These are phyloP conservation scores for Gadus macrocephalus DNA, from an alignment of 2,113 vertebrate genomes.

Conservation along the genomic window DNA sequence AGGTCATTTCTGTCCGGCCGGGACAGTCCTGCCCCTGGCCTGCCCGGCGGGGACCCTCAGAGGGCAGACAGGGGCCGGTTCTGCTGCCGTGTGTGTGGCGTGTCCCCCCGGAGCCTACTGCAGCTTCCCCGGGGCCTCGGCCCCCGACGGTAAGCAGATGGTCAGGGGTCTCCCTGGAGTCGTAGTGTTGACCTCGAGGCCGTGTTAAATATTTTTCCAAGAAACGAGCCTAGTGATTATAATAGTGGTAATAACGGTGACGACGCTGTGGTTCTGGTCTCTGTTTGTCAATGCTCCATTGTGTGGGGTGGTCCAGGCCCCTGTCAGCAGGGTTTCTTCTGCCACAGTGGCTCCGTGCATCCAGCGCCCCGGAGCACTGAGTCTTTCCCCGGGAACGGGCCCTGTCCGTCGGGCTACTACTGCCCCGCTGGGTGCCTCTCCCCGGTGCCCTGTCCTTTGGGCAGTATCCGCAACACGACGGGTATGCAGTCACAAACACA, in stretches of 20 bases:
- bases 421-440: constrained; percentile 76
- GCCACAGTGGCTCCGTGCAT: constrained; percentile 75
- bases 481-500: constrained; percentile 61
- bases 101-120: constrained; percentile 84
- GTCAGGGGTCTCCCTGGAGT: constrained; percentile 18
- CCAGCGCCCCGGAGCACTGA: constrained; percentile 65
- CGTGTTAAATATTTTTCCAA: neutral
- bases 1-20: constrained; percentile 82
- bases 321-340: constrained; percentile 83
- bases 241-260: neutral
- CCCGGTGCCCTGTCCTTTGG: constrained; percentile 79
- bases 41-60: constrained; percentile 82
- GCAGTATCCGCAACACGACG: constrained; percentile 75
- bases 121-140: constrained; percentile 71
- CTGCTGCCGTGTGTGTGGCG: constrained; percentile 68
- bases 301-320: constrained; percentile 60
- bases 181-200: neutral
- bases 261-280: neutral
- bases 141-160: constrained; percentile 74
- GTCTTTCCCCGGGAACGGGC: constrained; percentile 69
- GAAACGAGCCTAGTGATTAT: neutral
- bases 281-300: neutral
- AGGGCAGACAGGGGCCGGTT: constrained; percentile 64
- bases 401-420: constrained; percentile 80
- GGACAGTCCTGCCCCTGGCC: constrained; percentile 62